phyloP scores from a whole-genome alignment of 1,140 invertebrate species.

The Tetragnatha versicolor region DNA sequence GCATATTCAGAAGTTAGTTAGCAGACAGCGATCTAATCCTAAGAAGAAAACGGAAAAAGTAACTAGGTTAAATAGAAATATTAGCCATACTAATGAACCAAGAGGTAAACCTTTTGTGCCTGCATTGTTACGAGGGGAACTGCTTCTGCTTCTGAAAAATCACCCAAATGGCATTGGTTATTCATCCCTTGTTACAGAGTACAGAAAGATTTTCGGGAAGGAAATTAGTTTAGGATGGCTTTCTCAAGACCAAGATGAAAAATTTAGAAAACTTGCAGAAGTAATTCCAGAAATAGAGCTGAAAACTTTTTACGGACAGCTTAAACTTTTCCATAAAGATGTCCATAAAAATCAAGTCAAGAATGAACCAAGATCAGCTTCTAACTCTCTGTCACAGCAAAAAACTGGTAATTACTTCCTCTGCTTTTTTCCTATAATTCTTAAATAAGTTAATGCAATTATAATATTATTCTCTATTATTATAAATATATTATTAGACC shows the following conservation, averaged over 20 bases:
- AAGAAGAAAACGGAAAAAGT: neutral
- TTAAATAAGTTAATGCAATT: too few relatives aligned
- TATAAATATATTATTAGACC: too few relatives aligned
- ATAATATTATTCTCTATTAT: too few relatives aligned
- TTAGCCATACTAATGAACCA: neutral
- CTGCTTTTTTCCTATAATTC: too few relatives aligned
- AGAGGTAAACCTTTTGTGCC: constrained; percentile 7
- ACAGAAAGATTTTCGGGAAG: neutral
- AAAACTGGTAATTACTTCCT: too few relatives aligned
- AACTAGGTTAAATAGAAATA: neutral
- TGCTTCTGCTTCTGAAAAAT: neutral
- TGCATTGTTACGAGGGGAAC: neutral
- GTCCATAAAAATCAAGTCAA: too few relatives aligned
- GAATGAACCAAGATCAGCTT: too few relatives aligned
- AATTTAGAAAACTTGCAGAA: neutral
- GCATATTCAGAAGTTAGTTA: constrained; percentile 23
- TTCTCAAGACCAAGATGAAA: neutral
- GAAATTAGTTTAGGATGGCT: neutral
- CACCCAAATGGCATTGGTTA: constrained; percentile 17
- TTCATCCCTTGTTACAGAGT: neutral
- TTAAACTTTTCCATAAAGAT: too few relatives aligned
- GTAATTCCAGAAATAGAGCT: constrained; percentile 21
- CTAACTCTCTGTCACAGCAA: too few relatives aligned
- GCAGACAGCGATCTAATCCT: neutral
- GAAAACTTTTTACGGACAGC: neutral